Conservation (phyloP, 2,113 vertebrate species). For the Microcebus griseorufus region DNA sequence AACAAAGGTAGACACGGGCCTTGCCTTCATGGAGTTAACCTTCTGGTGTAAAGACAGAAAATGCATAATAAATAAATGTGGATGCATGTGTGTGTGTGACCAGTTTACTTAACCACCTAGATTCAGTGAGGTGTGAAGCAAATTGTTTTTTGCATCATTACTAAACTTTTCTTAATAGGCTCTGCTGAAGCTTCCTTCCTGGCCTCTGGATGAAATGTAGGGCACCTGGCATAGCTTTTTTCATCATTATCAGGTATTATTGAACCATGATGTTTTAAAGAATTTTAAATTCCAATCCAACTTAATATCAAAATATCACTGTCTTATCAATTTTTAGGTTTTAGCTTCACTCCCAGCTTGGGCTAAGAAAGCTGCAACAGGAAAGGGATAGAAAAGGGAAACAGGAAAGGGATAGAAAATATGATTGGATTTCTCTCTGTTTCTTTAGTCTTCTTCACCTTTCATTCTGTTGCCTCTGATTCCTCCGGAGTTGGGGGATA, state of each 20-base stretch:
- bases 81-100: background rate
- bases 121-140: background rate
- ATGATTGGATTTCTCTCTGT: background rate
- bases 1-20: background rate
- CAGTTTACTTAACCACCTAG: background rate
- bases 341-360: background rate
- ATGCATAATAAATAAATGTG: background rate
- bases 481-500: background rate
- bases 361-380: background rate
- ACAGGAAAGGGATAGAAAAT: background rate
- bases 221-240: background rate
- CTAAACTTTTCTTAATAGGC: background rate
- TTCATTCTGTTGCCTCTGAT: background rate
- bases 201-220: background rate
- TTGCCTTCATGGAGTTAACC: background rate
- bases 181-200: background rate
- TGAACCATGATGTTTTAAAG: background rate
- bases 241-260: background rate
- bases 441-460: background rate
- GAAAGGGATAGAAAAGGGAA: background rate
- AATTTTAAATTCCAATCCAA: background rate
- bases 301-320: background rate
- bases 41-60: background rate
- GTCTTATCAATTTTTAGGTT: background rate
- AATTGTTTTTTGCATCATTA: background rate